phyloP scores from a whole-genome alignment of 92 coral and sea anemone genomes.

The Actinernus sp. region DNA sequence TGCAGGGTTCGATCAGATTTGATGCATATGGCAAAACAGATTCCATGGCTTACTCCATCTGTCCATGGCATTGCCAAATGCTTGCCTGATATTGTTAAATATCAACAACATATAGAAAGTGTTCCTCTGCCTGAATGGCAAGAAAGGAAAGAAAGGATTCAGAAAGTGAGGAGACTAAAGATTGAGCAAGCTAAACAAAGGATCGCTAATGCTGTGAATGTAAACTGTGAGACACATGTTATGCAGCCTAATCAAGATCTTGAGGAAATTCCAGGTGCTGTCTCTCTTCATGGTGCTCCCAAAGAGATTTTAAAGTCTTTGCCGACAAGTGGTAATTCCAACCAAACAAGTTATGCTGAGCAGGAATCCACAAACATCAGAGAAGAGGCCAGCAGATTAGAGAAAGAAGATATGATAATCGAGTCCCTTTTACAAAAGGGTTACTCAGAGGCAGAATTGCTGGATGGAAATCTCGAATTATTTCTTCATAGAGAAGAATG shows the following conservation, averaged over 20 bases:
- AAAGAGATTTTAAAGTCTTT: no score
- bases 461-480: conserved; percentile 73
- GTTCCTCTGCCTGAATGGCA: conserved; percentile 40
- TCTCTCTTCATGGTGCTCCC: no score
- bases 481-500: conserved; percentile 4
- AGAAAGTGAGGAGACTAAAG: conserved; percentile 18
- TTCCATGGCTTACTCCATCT: conserved; percentile 73
- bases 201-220: conserved; percentile 12
- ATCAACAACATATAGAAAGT: conserved; percentile 21
- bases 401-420: conserved; percentile 41
- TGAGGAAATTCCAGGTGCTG: no score
- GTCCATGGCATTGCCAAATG: conserved; percentile 35
- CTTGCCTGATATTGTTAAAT: conserved; percentile 49
- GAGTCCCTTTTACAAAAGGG: conserved; percentile 55
- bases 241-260: no score
- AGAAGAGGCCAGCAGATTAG: conserved; percentile 27
- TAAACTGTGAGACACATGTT: no score
- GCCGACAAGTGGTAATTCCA: no score
- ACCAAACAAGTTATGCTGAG: no score
- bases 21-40: conserved; percentile 53
- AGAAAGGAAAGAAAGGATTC: conserved; percentile 35
- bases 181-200: conserved; percentile 59
- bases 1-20: neutral
- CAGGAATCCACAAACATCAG: no score
- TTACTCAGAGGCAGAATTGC: conserved; percentile 42